Evolutionary conservation across 1,140 invertebrate genomes (phyloP), one percentile per base, ranked within the genome.

Genomic region (Drosophila sp.): DNA sequence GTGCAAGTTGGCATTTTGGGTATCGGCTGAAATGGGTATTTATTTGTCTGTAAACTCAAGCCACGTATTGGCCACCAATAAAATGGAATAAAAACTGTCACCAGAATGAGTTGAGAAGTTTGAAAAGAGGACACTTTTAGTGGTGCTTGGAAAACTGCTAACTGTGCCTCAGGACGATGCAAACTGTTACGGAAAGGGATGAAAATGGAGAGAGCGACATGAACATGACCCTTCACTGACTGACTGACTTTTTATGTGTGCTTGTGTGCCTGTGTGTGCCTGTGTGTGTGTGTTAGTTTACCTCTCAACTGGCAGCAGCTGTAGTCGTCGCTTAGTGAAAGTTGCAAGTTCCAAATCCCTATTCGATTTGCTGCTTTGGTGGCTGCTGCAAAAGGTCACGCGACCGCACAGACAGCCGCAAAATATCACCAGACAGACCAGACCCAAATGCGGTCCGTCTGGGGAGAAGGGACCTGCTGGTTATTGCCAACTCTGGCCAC

Each of bases 341-440:
- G 61, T 64, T 64, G 36, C 36, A 53, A 64, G 61, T 34, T 64
- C 3, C 59, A 51, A 53, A 16, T 41, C 51, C 36, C 63, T 14
- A 51, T 72, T 66, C 63, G 63, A 66, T 58, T 65, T 57, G 64
- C 13, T 11, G 16, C 27, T 43, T 45, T 62, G 46, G 34, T 18
- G 54, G 25, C 32, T 54, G 38, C 46, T 25, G 57, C 51, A 46
- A 87, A 87, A 89, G 83, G 81, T 86, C 74, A 86, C 54, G 70
- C 73, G 81, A 84, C 76, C 81, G 57, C 76, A 80, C 53, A 51
- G 65, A 50, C 59, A 62, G 38, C 72, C 72, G 29, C 72, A 75
- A 67, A 72, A 78, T 80, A 70, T 76, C 51, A 61, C 58, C 71
- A 78, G 78, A 81, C 79, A 50, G 54, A 41, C 46, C 61, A 66